Evolutionary conservation across 2,797 vertebrate genomes (phyloP), one percentile per base, ranked within the genome.

Genomic region (Mus spretus): DNA sequence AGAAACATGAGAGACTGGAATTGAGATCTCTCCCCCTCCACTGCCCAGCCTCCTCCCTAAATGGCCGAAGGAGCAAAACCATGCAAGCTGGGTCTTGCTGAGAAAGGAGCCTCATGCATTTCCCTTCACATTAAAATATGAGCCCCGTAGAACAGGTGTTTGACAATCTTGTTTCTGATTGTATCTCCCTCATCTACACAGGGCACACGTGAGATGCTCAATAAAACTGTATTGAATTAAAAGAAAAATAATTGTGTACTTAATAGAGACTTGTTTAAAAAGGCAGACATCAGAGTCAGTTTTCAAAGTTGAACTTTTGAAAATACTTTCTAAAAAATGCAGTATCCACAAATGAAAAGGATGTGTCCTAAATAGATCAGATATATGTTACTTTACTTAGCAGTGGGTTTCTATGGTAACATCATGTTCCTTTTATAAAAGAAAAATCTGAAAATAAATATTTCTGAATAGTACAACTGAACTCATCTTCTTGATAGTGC

Each of bases 331-430:
- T 92, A 53, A 95, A 96, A 80, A 87, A 28, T 65, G 40, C 13
- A 61, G n/a, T 93, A 67, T 91, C 78, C 70, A 75, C 83, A 97
- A 84, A 86, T 96, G 89, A 74, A 95, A 74, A 93, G 31, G 20
- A 90, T 96, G 72, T 89, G 50, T 96, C 90, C 92, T 96, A 96
- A 96, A 95, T 95, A 97, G 97, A 97, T 94, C 79, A 96, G 82
- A 93, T 96, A 91, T 88, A 89, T 95, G 96, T 65, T 90, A 93
- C 96, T 93, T 96, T 93, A 89, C 94, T 96, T 96, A 95, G 96
- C 74, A 81, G 44, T 75, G 74, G 79, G 97, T 97, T 98, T 92
- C 97, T 94, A 96, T 98, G 89, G 96, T 88, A 96, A 97, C 92
- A 70, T 91, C 78, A 53, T 50, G 63, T 86, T 97, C 85, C 82